Base-by-base conservation (phyloP, 2,888 invertebrate genomes). In the Drosophila kuntzei region DNA sequence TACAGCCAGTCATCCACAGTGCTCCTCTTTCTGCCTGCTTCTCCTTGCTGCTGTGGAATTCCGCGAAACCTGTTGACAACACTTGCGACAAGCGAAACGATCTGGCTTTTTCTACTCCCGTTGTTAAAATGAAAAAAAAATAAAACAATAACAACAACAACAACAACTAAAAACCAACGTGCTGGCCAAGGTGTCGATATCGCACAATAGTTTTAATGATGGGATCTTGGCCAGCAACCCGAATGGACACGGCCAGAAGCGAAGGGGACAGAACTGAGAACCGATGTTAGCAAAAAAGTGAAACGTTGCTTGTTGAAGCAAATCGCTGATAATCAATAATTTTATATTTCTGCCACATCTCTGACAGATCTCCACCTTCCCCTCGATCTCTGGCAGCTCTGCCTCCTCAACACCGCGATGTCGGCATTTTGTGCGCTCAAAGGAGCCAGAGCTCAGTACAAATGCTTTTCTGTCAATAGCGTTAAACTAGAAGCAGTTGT, bases 31-130 rank as follows among this genome's bases (percentile, higher is more conserved):
- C 58, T 44, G 11, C 9, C 29, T 20, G 12, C 32, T 4, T 1
- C 7, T n/a, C 5, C 2, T 12, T 16, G 25, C 34, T 37, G n/a
- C 43, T 50, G 64, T 47, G 51, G 62, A 78, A 85, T 85, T 85
- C 85, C 85, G 72, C 69, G 73, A 73, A 85, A 86, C 89, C 87
- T 79, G 85, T 87, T 84, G 87, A 81, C 89, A 88, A 85, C 89
- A 88, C 89, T 87, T 88, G 80, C 89, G 85, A 86, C 85, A 86
- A 87, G 85, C 85, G 85, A 86, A 86, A 86, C 85, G 89, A 87
- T 75, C 89, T 87, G 75, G 85, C 75, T 89, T 89, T 87, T 85
- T 62, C 44, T 87, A 51, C 14, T 22, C 54, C 41, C 43, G 37
- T 53, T 54, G 43, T 37, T 22, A 32, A 47, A 16, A 57, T 20